Evolutionary conservation across 2,888 invertebrate species (phyloP), one percentile per base, ranked within the genome.

Genomic region (Chrysopilus asiliformis): DNA sequence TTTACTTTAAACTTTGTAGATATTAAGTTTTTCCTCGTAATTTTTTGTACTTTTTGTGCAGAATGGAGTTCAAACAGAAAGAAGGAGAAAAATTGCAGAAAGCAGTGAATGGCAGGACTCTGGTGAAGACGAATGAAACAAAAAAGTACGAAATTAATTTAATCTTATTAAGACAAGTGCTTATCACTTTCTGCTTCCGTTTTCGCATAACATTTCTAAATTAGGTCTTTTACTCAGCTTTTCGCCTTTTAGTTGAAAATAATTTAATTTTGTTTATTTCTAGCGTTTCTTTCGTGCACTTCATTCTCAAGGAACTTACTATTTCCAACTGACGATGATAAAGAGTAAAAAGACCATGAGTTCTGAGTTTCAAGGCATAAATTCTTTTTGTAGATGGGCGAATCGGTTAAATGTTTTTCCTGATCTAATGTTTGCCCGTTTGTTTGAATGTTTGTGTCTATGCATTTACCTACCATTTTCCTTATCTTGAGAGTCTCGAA

Each of bases 31-130:
- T 3, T 10, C 26, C 14, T 26, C 26, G 12, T 26, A 12, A 10
- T 26, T 14, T 10, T 7, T 7, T 26, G 12, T 10, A 12, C 7
- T 26, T 6, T 26, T 26, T 10, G 24, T 32, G 32, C 18, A 5
- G 28, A 34, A 34, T 34, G 26, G 28, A 34, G 26, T 34, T 34
- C n/a, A 19, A 17, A 26, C 24, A 27, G 27, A 17, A 18, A 16
- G 18, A 34, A 34, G 12, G 27, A 34, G 27, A 34, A 26, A 34
- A 34, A 34, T 34, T 34, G 19, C 13, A 34, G n/a, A n/a, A n/a
- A n/a, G n/a, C n/a, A n/a, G n/a, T n/a, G n/a, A n/a, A n/a, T n/a
- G n/a, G n/a, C n/a, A 26, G 26, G 12, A 12, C 3, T 26, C 4
- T 3, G n/a, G 12, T 26, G 26, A 12, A 26, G 14, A 5, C 12